Evolutionary conservation across 2,888 invertebrate genomes (phyloP), one percentile per base, ranked within the genome.

Genomic region (Rhogogaster chlorosoma): DNA sequence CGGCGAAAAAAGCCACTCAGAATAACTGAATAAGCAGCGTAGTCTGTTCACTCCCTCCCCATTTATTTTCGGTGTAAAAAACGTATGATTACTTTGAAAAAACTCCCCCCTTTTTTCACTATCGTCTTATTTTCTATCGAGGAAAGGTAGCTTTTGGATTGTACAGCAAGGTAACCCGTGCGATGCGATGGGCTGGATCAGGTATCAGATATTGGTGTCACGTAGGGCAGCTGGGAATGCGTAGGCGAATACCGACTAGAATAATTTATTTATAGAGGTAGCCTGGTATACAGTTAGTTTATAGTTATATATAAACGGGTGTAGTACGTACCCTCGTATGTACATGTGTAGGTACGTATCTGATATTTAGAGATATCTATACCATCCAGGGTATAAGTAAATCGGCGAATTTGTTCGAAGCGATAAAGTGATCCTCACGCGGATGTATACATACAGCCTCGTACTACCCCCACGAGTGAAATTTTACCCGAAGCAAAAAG

Each of bases 201-300:
- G 32, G 32, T 32, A 83, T 83, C 64, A 26, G 29, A 45, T 26
- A 83, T 83, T 67, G 29, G 42, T 45, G 67, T 83, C 83, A 83
- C 83, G 83, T 83, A 83, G 70, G 29, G 6, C 42, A 49, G 64
- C n/a, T n/a, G n/a, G 83, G 70, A 83, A 70, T 70, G 83, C 83
- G 70, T 67, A 42, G 83, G 83, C 22, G 67, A 83, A 49, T 29
- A 67, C 42, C 57, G 70, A 67, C 18, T 61, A 45, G 70, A 83
- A 83, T 83, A 67, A 83, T 80, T 80, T 61, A 80, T 80, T 80
- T 80, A 80, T 80, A 32, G 80, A 38, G 80, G 80, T 42, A 42
- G 36, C 22, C 10, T 6, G 12, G 61, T 61, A 18, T 67, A 32
- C 42, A 73, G 73, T 42, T 73, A 73, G 18, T 73, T 73, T 18